These are phyloP conservation scores for Stenurella melanura DNA, from an alignment of 2,888 invertebrate species.

Conservation along the genomic window DNA sequence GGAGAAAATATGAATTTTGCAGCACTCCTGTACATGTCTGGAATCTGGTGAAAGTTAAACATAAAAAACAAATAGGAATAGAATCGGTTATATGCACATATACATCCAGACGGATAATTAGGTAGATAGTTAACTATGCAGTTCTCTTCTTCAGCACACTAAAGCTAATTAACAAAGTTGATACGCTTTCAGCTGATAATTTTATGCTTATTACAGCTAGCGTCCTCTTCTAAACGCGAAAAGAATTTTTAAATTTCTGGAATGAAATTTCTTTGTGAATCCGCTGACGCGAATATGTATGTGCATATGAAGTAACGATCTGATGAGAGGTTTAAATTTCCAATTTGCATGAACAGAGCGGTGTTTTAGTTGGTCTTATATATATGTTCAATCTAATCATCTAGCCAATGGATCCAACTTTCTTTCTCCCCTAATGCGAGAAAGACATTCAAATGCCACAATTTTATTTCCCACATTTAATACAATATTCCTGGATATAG, in stretches of 20 bases:
- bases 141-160: background rate
- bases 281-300: constrained; percentile 60
- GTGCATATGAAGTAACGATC: constrained; percentile 63
- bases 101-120: background rate
- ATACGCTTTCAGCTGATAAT: constrained; percentile 9
- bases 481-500: constrained; percentile 21
- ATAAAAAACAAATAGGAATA: background rate
- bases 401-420: constrained; percentile 49
- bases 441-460: constrained; percentile 47
- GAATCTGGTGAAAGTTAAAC: too few species aligned
- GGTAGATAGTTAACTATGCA: background rate
- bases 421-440: constrained; percentile 43
- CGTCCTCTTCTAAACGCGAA: constrained; percentile 12
- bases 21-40: too few species aligned
- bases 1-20: too few species aligned
- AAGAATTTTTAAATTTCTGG: constrained; percentile 52
- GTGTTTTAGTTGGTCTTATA: constrained; percentile 55
- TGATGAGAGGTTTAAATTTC: constrained; percentile 59
- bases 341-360: constrained; percentile 57
- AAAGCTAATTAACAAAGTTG: constrained; percentile 17
- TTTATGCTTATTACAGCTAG: constrained; percentile 16
- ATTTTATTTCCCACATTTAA: constrained; percentile 43
- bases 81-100: background rate
- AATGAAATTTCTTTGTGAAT: constrained; percentile 58
- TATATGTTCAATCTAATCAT: constrained; percentile 51